Conservation (phyloP, 2,113 vertebrate species). For the Pogonocichla stellata region DNA sequence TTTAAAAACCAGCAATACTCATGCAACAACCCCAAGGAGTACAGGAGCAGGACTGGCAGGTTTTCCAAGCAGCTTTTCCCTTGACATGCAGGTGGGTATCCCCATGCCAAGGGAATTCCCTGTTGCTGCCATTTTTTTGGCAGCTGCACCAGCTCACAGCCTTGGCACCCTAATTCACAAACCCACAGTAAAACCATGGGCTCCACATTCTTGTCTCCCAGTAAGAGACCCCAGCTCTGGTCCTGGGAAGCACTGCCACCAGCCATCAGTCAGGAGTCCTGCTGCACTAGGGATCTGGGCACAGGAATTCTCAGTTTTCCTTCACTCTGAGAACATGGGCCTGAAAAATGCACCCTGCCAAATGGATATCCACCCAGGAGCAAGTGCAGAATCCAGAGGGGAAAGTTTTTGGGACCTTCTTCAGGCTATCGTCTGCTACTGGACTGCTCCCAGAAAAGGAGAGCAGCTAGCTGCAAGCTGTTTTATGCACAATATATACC, state of each 20-base stretch:
- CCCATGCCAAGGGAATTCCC: neutral
- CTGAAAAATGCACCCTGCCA: neutral
- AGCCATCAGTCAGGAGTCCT: neutral
- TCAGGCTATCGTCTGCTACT: neutral
- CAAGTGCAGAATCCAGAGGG: neutral
- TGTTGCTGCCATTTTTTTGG: neutral
- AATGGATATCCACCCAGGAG: neutral
- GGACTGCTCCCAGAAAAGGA: neutral
- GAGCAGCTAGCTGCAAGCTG: neutral
- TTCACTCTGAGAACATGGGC: neutral
- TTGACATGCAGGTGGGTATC: fast-evolving
- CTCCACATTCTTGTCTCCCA: neutral
- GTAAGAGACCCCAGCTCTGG: neutral
- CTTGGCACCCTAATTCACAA: neutral
- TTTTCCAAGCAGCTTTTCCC: neutral
- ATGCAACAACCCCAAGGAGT: neutral
- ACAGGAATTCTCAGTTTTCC: neutral
- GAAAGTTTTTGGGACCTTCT: neutral
- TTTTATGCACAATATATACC: neutral
- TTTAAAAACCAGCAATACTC: neutral
- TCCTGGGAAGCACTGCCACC: neutral
- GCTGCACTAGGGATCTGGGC: neutral
- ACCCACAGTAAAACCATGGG: neutral
- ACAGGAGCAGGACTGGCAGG: neutral
- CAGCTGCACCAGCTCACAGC: neutral